These are phyloP conservation scores for Garra rufa DNA, from an alignment of 2,113 vertebrate genomes.

Conservation along the genomic window DNA sequence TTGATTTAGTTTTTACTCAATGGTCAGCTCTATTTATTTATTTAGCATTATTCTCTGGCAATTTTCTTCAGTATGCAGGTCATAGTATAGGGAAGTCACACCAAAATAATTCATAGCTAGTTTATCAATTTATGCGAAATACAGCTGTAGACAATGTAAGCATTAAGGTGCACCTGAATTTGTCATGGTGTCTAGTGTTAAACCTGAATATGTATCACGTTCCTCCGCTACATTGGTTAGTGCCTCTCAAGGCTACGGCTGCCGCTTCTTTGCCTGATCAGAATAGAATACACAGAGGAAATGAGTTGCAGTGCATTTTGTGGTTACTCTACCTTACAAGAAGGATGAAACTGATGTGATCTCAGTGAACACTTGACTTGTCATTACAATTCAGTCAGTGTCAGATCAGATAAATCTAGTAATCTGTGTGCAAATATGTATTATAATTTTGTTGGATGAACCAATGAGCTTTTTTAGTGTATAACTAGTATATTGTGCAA, in stretches of 20 bases:
- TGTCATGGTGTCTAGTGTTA: constrained; percentile 1
- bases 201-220: constrained; percentile 40
- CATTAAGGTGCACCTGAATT: neutral
- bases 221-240: neutral
- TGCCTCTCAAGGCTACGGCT: neutral
- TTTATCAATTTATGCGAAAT: constrained; percentile 23
- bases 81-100: constrained; percentile 34
- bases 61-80: constrained; percentile 40
- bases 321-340: neutral
- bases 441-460: neutral
- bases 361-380: no score
- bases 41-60: constrained; percentile 20
- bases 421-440: neutral
- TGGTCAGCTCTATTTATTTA: neutral
- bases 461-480: no score
- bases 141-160: constrained; percentile 40
- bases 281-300: neutral
- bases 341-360: neutral
- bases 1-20: neutral
- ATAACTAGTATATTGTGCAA: no score
- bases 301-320: neutral
- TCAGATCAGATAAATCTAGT: neutral
- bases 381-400: no score
- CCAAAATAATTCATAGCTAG: constrained; percentile 33
- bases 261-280: neutral